Base-by-base conservation (phyloP, 2,113 vertebrate genomes). In the Brachypteracias leptosomus region DNA sequence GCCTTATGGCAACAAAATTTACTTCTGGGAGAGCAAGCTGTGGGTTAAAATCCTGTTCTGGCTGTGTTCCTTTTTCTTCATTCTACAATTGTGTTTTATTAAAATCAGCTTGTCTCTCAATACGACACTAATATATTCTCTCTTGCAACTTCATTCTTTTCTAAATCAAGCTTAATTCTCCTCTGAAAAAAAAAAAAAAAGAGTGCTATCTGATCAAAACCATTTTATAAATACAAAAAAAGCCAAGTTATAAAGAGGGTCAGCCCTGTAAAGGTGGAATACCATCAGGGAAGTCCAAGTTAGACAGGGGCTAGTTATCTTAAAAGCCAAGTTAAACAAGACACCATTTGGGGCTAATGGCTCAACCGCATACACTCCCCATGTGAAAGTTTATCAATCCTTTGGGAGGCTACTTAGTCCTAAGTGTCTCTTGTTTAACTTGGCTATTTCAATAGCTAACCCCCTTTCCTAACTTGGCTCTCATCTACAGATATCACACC, bases 251-350 rank as follows among this genome's bases (percentile, higher is more conserved):
- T 86, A 86, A 94, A 78, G 75, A 90, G 40, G 68, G 76, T 95
- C 96, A 92, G 93, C 57, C 86, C 84, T 85, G 54, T 58, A 95
- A 93, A 97, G 95, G 95, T 97, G 96, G 92, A 95, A 97, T 85
- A 96, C 51, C 73, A 87, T 92, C 65, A 61, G 70, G 42, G 40
- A 94, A 96, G 90, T 90, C 92, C 96, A 96, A 94, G 73, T 94
- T 93, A 74, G 95, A 96, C 88, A 95, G 68, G 88, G 95, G 70
- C 58, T 92, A 97, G 83, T 93, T 96, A 95, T 90, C 85, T 95
- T 81, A 85, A 94, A 97, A 90, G 95, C 93, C 96, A 97, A 97
- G 92, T 96, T 96, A 97, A 97, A 97, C 92, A 97, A 96, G 90
- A 96, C 88, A 93, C 62, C 29, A 96, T 94, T 90, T 84, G 93